Evolutionary conservation across 2,797 vertebrate species (phyloP).

Genomic region (Dendrocincla tyrannina): DNA sequence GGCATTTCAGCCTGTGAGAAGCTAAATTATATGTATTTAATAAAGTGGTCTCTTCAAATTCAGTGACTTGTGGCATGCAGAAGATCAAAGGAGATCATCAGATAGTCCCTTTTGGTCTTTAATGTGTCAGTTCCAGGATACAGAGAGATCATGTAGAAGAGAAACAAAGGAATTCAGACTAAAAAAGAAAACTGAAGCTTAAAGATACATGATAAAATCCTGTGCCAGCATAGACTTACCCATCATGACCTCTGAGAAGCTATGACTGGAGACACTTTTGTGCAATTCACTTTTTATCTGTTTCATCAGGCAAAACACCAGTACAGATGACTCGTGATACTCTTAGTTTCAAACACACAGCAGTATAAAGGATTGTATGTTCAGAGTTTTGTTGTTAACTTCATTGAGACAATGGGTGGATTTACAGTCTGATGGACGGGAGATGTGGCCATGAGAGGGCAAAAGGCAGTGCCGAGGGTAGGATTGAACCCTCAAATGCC

Average conservation of each 20-base stretch:
- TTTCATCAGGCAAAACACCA: neutral
- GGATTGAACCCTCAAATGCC: neutral
- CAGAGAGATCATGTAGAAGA: neutral
- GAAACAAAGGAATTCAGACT: neutral
- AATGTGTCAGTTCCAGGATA: neutral
- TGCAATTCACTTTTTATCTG: neutral
- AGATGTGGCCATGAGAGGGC: neutral
- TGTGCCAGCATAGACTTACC: accelerated
- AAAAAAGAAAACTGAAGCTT: neutral
- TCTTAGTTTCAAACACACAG: neutral
- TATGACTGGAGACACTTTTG: neutral
- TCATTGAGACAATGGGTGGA: neutral
- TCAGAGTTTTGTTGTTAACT: neutral
- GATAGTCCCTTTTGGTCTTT: neutral
- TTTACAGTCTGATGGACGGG: neutral
- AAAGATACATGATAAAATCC: neutral
- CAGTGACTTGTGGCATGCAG: neutral
- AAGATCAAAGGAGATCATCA: neutral
- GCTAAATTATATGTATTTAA: neutral
- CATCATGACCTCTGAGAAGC: neutral
- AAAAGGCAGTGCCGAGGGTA: neutral
- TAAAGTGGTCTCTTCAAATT: neutral
- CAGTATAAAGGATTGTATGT: neutral
- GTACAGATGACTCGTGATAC: neutral
- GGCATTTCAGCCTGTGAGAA: neutral